A percentile compares a stretch with the other conserved stretches of the same genome.
Conservation (phyloP, 1,140 invertebrate genomes). For the Halesus radiatus region DNA sequence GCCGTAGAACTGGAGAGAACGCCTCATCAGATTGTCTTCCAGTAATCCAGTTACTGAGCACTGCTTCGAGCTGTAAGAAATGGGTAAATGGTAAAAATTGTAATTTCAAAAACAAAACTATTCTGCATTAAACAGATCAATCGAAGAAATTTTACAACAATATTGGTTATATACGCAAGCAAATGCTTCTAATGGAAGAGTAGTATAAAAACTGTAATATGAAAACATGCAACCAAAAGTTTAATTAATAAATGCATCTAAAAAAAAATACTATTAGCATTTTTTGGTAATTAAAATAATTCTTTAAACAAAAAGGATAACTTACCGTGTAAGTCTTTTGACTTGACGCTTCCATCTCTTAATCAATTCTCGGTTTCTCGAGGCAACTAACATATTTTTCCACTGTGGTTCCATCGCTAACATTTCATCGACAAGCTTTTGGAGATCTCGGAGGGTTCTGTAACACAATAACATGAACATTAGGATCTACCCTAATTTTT, state of each 20-base stretch:
- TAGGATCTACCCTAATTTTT: neutral
- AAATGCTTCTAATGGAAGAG: too few species aligned
- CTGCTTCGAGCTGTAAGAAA: constrained; percentile 77
- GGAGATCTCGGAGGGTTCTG: constrained; percentile 88
- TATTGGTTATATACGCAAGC: too few species aligned
- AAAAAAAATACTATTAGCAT: too few species aligned
- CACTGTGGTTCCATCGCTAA: constrained; percentile 86
- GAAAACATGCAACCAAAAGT: too few species aligned
- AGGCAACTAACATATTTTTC: constrained; percentile 81
- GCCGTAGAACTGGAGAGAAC: constrained; percentile 89
- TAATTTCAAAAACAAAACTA: too few species aligned
- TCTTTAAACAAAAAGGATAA: constrained; percentile 26
- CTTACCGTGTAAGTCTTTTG: constrained; percentile 75
- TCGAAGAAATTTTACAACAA: too few species aligned
- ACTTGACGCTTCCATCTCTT: constrained; percentile 89
- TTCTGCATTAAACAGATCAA: too few species aligned
- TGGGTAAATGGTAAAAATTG: too few species aligned
- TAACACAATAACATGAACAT: constrained; percentile 25
- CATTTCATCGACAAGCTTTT: constrained; percentile 91
- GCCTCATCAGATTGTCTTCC: constrained; percentile 83
- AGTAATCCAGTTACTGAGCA: constrained; percentile 91
- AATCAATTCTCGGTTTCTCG: constrained; percentile 86
- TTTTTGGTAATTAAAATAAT: too few species aligned
- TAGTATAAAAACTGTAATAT: too few species aligned
- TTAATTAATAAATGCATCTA: too few species aligned